Evolutionary conservation across 2,113 vertebrate species (phyloP), one percentile per base, ranked within the genome.

Genomic region (Aptenodytes forsteri): DNA sequence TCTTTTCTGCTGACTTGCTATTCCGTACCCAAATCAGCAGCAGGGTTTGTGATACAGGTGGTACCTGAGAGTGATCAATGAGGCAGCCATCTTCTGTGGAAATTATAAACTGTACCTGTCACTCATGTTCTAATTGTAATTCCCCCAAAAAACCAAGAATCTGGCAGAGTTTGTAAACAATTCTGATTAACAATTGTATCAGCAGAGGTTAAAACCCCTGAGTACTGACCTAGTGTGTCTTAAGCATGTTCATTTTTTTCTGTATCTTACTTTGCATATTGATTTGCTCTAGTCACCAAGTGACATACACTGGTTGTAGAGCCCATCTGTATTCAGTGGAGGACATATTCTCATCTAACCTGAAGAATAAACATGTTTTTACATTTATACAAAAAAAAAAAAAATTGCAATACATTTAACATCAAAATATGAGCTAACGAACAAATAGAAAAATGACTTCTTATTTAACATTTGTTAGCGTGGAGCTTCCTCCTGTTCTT

Each of bases 21-120:
- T 65, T 93, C 34, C 0, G 0, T 32, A 47, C 18, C 16, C 0
- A 0, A 90, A 61, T 59, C 75, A 65, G 30, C 79, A 79, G 30
- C 79, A 73, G 50, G 32, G 46, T 50, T 93, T 52, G 75, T 88
- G 56, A 29, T 72, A 80, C 38, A 71, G 76, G 65, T 64, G 67
- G 54, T 55, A 16, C 56, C 77, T 70, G 15, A 58, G 56, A 76
- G 54, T 52, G 58, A 87, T 83, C 88, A 88, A 34, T 77, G 89
- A 92, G 29, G 50, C 34, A 71, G 52, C 46, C 6, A 6, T 56
- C 75, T 80, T 83, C 83, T 76, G 47, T 67, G 67, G 82, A 95
- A 95, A 82, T 73, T 62, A 66, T 66, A 71, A 89, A 73, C 54
- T 81, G 66, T 73, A 46, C 55, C 50, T 83, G 54, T 86, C 89